These are phyloP conservation scores for Desmodus rotundus DNA, from an alignment of 2,113 vertebrate species.

Conservation along the genomic window DNA sequence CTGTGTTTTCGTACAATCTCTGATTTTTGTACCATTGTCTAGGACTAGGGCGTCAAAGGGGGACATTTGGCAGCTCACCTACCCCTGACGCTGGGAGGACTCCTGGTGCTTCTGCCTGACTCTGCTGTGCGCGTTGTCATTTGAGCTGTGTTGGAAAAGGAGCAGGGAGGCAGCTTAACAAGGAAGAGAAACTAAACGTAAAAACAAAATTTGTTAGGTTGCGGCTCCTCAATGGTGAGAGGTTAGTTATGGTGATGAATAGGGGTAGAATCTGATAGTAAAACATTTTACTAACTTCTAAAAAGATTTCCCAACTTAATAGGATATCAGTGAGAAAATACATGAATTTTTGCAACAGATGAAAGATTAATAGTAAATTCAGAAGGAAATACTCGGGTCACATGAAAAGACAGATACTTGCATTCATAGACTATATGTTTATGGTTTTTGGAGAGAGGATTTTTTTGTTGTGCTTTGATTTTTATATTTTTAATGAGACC, in stretches of 20 bases:
- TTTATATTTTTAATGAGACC: not conserved
- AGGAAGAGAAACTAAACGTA: rapidly evolving
- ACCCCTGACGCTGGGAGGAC: not conserved
- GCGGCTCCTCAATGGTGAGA: not conserved
- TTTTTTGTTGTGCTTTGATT: not conserved
- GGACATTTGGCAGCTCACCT: not conserved
- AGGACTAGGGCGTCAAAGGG: rapidly evolving
- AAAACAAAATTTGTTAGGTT: not conserved
- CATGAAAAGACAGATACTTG: not conserved
- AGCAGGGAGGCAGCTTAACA: not conserved
- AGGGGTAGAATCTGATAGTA: not conserved
- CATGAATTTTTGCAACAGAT: not conserved
- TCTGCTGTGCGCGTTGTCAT: not conserved
- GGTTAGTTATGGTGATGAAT: not conserved
- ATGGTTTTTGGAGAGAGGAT: not conserved
- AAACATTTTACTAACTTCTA: not conserved
- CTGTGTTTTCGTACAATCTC: not conserved
- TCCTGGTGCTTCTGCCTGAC: too few species aligned
- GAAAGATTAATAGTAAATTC: not conserved
- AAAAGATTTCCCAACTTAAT: not conserved
- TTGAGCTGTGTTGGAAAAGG: not conserved
- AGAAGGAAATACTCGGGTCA: not conserved
- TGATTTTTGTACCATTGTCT: not conserved
- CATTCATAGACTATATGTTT: not conserved
- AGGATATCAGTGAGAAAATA: not conserved